Evolutionary conservation across 2,888 invertebrate species (phyloP).

Genomic region (Limnephilus lunatus): DNA sequence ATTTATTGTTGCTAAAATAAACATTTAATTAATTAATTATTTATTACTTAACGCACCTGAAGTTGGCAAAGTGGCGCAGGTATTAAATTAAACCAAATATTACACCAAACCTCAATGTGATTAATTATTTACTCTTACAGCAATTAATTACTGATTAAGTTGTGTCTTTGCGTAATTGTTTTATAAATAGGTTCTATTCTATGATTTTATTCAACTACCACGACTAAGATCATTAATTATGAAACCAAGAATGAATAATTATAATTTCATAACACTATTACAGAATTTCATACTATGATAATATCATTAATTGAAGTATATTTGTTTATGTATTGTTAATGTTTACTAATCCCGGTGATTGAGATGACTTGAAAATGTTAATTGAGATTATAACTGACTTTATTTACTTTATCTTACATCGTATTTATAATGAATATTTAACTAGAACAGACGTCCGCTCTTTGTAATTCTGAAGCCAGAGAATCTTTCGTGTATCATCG

Average conservation of each 20-base stretch:
- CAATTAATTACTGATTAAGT: neutral
- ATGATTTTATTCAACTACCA: neutral
- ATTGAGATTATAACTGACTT: too few relatives aligned
- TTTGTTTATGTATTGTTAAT: too few relatives aligned
- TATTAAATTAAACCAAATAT: neutral
- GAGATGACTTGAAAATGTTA: too few relatives aligned
- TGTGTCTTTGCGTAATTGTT: neutral
- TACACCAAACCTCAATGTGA: neutral
- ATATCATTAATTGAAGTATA: too few relatives aligned
- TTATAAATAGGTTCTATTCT: neutral
- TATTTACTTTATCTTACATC: too few relatives aligned
- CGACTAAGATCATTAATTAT: neutral
- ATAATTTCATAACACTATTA: too few relatives aligned
- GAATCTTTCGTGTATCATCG: too few relatives aligned
- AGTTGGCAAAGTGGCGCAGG: neutral
- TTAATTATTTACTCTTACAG: neutral
- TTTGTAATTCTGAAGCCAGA: too few relatives aligned
- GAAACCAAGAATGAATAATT: neutral
- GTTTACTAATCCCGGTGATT: too few relatives aligned
- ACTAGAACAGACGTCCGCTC: too few relatives aligned
- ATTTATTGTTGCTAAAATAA: constrained; percentile 23
- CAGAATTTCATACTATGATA: too few relatives aligned
- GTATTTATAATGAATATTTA: too few relatives aligned
- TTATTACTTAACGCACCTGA: neutral
- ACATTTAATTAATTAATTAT: constrained; percentile 5